phyloP scores from a whole-genome alignment of 2,888 invertebrate species.

The Diachrysia chrysitis region DNA sequence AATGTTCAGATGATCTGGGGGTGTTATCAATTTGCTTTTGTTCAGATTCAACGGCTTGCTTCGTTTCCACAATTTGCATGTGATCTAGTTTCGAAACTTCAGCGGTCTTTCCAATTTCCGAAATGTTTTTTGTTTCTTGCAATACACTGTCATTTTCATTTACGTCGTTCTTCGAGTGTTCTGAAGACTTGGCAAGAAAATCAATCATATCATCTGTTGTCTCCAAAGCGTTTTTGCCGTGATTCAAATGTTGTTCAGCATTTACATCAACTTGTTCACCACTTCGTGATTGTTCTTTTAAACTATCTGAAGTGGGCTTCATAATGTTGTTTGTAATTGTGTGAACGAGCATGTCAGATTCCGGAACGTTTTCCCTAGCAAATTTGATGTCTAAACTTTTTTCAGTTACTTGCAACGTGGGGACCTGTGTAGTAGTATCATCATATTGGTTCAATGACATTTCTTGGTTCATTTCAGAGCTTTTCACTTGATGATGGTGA shows the following conservation, averaged over 20 bases:
- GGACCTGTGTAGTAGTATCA: slow-evolving; percentile 23
- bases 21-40: slow-evolving; percentile 22
- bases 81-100: slow-evolving; percentile 16
- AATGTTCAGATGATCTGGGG: slow-evolving; percentile 36
- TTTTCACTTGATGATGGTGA: slow-evolving; percentile 20
- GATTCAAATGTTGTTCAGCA: slow-evolving; percentile 16
- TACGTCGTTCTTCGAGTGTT: slow-evolving; percentile 10
- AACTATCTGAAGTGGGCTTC: slow-evolving; percentile 15
- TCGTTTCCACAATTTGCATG: slow-evolving; percentile 18
- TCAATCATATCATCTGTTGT: slow-evolving; percentile 25
- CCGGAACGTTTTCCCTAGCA: slow-evolving; percentile 21
- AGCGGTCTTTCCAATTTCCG: slow-evolving; percentile 11
- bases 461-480: slow-evolving; percentile 17
- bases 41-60: slow-evolving; percentile 18
- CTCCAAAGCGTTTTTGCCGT: slow-evolving; percentile 16
- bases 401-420: slow-evolving; percentile 35
- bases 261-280: slow-evolving; percentile 13
- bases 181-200: slow-evolving; percentile 30
- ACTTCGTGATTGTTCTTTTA: slow-evolving; percentile 26
- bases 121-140: neutral
- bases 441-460: slow-evolving; percentile 22
- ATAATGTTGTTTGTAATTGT: neutral
- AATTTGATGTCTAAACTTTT: slow-evolving; percentile 37
- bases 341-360: slow-evolving; percentile 7
- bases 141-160: slow-evolving; percentile 11